Evolutionary conservation across 1,140 invertebrate genomes (phyloP).

Genomic region (Idris sp.): DNA sequence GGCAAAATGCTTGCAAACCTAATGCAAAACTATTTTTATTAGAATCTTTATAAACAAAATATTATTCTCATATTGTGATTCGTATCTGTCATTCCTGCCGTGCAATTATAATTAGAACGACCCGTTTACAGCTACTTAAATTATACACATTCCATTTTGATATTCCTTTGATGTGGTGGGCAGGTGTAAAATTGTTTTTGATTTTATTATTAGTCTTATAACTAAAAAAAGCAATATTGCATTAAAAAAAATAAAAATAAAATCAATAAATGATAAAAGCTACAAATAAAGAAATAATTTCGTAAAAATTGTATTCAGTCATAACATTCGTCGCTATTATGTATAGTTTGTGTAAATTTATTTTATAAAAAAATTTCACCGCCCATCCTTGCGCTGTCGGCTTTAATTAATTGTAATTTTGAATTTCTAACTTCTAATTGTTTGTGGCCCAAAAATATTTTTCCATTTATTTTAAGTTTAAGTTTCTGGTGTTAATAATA

Average conservation of each 20-base stretch:
- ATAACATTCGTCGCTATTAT: constrained; percentile 32
- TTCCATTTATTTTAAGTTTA: background rate
- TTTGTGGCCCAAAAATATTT: constrained; percentile 7
- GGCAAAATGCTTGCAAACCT: too few species aligned
- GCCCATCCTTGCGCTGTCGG: constrained; percentile 1
- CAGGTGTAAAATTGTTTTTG: constrained; percentile 51
- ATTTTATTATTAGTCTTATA: constrained; percentile 42
- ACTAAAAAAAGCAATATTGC: constrained; percentile 16
- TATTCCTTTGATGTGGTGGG: constrained; percentile 25
- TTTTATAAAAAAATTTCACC: constrained; percentile 36
- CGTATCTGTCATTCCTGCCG: background rate
- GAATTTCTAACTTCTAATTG: constrained; percentile 2
- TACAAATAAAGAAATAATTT: too few species aligned
- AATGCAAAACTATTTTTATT: too few species aligned
- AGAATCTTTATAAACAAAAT: constrained; percentile 29
- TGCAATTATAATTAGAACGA: constrained; percentile 13
- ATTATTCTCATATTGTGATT: constrained; percentile 41
- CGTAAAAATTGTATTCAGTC: constrained; percentile 48
- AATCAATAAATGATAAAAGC: constrained; percentile 16
- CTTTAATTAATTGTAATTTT: constrained; percentile 26
- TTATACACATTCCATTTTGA: constrained; percentile 33
- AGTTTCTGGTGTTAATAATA: too few species aligned
- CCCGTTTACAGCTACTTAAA: constrained; percentile 7
- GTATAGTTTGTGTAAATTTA: constrained; percentile 33
- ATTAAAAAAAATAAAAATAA: constrained; percentile 16